phyloP scores from a whole-genome alignment of 2,113 vertebrate genomes.

The Pterocles gutturalis region DNA sequence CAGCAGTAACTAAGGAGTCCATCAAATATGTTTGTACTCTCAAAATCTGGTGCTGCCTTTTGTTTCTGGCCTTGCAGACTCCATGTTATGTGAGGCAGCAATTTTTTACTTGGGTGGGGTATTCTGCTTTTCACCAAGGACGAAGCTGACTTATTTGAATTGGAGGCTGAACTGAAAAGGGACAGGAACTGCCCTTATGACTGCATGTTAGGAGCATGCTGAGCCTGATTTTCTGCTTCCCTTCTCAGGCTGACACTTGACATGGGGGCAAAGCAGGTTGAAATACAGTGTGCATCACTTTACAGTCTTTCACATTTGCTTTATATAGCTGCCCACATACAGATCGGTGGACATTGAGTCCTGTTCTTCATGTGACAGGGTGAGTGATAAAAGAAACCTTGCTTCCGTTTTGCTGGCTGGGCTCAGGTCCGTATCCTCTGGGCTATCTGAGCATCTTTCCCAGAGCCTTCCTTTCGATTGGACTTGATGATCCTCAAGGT shows the following conservation, averaged over 20 bases:
- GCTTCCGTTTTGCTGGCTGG: accelerated
- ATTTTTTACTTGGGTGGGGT: background rate
- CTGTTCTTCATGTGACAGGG: accelerated
- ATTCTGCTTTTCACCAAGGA: background rate
- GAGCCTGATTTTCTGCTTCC: background rate
- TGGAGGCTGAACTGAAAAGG: background rate
- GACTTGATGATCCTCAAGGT: too few relatives aligned
- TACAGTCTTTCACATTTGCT: background rate
- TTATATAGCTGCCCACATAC: background rate
- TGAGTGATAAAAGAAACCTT: background rate
- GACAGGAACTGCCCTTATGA: background rate
- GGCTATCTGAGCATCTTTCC: background rate
- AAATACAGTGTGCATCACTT: background rate
- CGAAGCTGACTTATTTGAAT: background rate
- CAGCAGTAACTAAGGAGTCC: background rate
- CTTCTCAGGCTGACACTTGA: accelerated
- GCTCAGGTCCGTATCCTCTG: background rate
- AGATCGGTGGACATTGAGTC: background rate
- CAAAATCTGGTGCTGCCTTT: background rate
- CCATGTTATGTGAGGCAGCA: background rate
- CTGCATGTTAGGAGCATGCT: accelerated
- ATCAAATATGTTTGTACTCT: background rate
- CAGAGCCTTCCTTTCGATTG: background rate
- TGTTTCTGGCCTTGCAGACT: background rate
- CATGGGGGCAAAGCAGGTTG: accelerated